A percentile compares a stretch with the other conserved stretches of the same genome.
Evolutionary conservation across 1,140 invertebrate species (phyloP).

Genomic region (Drosophila suzukii): DNA sequence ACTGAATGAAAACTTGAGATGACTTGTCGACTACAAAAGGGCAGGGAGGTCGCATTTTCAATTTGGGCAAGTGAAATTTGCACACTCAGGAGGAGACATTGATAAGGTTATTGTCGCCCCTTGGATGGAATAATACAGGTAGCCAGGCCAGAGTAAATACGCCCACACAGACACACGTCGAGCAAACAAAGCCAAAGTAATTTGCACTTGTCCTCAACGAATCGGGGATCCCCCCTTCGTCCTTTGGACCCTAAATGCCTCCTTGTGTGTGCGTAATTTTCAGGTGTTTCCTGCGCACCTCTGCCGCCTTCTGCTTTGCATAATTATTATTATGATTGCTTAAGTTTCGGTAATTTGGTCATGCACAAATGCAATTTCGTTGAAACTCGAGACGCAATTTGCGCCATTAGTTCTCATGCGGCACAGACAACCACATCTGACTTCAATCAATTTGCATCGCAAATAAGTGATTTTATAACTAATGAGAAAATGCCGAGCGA

Average conservation of each 20-base stretch:
- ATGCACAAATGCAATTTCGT: constrained; percentile 55
- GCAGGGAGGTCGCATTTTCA: constrained; percentile 50
- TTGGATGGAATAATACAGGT: constrained; percentile 33
- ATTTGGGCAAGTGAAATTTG: constrained; percentile 38
- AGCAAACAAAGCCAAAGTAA: constrained; percentile 66
- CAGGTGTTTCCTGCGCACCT: constrained; percentile 49
- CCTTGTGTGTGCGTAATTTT: constrained; percentile 43
- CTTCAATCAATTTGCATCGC: constrained; percentile 45
- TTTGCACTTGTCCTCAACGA: constrained; percentile 42
- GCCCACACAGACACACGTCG: constrained; percentile 35
- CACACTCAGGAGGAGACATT: constrained; percentile 35
- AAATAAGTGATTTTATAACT: constrained; percentile 55
- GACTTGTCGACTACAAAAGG: constrained; percentile 57
- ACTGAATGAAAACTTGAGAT: constrained; percentile 18
- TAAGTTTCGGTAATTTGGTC: constrained; percentile 56
- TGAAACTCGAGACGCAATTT: constrained; percentile 15
- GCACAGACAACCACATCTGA: constrained; percentile 10
- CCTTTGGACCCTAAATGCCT: not conserved
- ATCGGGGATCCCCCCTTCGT: not conserved
- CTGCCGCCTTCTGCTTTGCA: constrained; percentile 50
- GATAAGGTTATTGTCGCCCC: constrained; percentile 64
- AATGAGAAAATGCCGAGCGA: constrained; percentile 31
- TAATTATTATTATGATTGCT: constrained; percentile 76
- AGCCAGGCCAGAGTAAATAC: constrained; percentile 51
- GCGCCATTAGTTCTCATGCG: constrained; percentile 11